Evolutionary conservation across 2,888 invertebrate genomes (phyloP), one percentile per base, ranked within the genome.

Genomic region (Callimorpha dominula): DNA sequence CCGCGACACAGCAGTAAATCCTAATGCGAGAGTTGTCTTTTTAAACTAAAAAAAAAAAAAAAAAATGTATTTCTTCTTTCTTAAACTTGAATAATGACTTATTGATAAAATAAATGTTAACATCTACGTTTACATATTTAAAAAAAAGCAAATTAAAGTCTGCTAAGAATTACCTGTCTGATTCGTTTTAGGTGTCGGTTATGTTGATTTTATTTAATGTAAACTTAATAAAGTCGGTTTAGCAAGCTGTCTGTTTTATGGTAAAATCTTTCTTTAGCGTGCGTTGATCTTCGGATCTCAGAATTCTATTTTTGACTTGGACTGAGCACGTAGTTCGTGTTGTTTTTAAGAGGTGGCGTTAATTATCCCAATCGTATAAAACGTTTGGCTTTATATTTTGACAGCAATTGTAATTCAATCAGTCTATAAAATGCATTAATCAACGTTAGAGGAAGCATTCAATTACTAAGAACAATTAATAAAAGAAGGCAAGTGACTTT

Each of bases 391-490:
- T 17, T 31, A 60, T 14, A 43, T n/a, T 50, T 52, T 46, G 31
- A 64, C n/a, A 5, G 3, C 3, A 46, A 31, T 60, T 60, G 7
- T 2, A 14, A 31, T 14, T 20, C n/a, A 31, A 57, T 62, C 40
- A 65, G 31, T 65, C 0, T 73, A 62, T 71, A 70, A 68, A 31
- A 68, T 46, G 43, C 57, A 42, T 62, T 75, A 73, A 78, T 77
- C 72, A 76, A 77, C 63, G 60, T 67, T 15, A 71, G 57, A 71
- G 74, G 73, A 65, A 70, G 52, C 69, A 74, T 79, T 83, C 74
- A 77, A 81, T 82, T 77, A 76, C 68, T 62, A 11, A 71, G 73
- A 78, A 66, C 73, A 46, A 79, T 85, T 76, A 78, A 84, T 84
- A 73, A 80, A 77, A 71, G 4, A 20, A 57, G 54, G 8, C 4